A percentile compares a stretch with the other conserved stretches of the same genome.
These are phyloP conservation scores for Bombus picipes DNA, from an alignment of 1,140 invertebrate genomes.

Conservation along the genomic window DNA sequence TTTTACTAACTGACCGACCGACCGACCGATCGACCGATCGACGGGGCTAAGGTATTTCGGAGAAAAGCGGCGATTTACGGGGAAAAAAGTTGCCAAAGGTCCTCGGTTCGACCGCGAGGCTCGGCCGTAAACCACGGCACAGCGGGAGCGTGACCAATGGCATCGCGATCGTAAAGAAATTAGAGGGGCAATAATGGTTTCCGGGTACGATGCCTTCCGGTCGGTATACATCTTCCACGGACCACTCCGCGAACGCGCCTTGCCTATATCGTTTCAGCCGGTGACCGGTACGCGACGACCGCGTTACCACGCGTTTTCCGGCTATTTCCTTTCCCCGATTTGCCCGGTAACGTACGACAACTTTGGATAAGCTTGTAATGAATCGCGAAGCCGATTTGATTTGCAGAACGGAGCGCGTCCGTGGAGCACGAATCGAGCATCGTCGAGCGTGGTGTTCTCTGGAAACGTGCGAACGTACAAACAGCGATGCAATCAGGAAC, in stretches of 20 bases:
- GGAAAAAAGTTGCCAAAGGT: slow-evolving; percentile 21
- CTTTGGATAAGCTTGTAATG: slow-evolving; percentile 39
- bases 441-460: not conserved
- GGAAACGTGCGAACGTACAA: slow-evolving; percentile 59
- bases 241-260: slow-evolving; percentile 40
- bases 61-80: slow-evolving; percentile 39
- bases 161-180: slow-evolving; percentile 82
- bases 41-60: not conserved
- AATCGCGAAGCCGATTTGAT: slow-evolving; percentile 16
- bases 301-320: too few species aligned
- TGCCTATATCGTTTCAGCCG: slow-evolving; percentile 49
- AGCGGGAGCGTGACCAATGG: slow-evolving; percentile 79
- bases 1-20: slow-evolving; percentile 27
- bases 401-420: slow-evolving; percentile 20
- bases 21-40: not conserved
- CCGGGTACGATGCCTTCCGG: slow-evolving; percentile 81
- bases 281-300: too few species aligned
- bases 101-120: slow-evolving; percentile 31
- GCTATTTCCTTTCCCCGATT: too few species aligned
- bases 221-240: slow-evolving; percentile 79
- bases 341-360: too few species aligned
- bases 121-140: slow-evolving; percentile 72
- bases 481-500: slow-evolving; percentile 66
- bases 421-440: not conserved
- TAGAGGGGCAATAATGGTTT: slow-evolving; percentile 81